A percentile compares a stretch with the other conserved stretches of the same genome.
These are phyloP conservation scores for Xylota segnis DNA, from an alignment of 2,888 invertebrate species.

Conservation along the genomic window DNA sequence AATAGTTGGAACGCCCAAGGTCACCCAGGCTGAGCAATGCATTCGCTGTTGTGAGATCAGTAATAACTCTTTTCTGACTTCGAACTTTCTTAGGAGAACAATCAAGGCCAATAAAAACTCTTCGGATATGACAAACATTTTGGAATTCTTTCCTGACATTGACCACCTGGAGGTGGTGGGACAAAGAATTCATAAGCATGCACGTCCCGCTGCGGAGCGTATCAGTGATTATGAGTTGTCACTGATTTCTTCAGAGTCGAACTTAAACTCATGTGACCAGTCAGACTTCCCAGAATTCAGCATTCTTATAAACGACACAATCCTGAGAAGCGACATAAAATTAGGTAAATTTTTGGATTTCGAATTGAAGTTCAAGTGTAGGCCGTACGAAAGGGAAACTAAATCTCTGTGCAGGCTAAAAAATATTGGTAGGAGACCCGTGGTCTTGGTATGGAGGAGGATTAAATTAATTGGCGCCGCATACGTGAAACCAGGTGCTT, in stretches of 20 bases:
- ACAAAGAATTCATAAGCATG: constrained; percentile 52
- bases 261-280: background rate
- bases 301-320: constrained; percentile 28
- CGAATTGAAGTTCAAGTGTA: constrained; percentile 31
- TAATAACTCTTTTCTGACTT: constrained; percentile 24
- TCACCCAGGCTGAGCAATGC: constrained; percentile 35
- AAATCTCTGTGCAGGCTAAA: constrained; percentile 11
- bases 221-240: constrained; percentile 34
- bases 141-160: constrained; percentile 52
- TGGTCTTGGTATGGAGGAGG: constrained; percentile 18
- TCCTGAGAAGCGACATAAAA: background rate
- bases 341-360: background rate
- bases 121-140: background rate
- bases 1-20: constrained; percentile 53
- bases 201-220: background rate
- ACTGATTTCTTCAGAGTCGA: constrained; percentile 9
- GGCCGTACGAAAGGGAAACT: constrained; percentile 15
- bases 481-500: background rate
- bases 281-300: constrained; percentile 24
- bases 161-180: constrained; percentile 47
- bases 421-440: constrained; percentile 28
- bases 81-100: constrained; percentile 18
- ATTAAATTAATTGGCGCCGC: constrained; percentile 1
- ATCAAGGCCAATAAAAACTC: background rate
- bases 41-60: background rate